Conservation (phyloP, 2,797 vertebrate genomes). For the Falco concolor region DNA sequence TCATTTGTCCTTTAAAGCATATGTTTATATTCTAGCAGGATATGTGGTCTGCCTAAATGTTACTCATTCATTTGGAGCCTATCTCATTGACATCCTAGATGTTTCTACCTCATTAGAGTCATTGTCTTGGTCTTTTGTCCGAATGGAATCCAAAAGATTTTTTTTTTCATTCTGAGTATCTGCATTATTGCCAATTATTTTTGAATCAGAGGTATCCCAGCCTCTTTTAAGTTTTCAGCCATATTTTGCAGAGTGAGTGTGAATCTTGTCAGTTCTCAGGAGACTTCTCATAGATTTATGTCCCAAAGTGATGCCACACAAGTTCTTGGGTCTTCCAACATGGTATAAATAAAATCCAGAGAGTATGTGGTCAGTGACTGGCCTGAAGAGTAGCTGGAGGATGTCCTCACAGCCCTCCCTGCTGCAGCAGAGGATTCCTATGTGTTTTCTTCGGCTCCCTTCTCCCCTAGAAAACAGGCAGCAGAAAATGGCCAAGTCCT, state of each 20-base stretch:
- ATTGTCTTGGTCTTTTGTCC: neutral
- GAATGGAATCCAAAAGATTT: neutral
- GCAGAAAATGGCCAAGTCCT: neutral
- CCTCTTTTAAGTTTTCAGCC: neutral
- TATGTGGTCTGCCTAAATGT: neutral
- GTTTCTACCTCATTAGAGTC: neutral
- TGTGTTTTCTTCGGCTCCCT: neutral
- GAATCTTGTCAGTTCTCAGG: neutral
- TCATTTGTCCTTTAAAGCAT: conserved; percentile 17
- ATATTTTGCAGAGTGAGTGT: neutral
- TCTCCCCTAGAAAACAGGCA: neutral
- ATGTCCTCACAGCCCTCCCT: neutral
- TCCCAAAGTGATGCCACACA: neutral
- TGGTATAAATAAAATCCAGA: neutral
- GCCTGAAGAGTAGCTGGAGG: neutral
- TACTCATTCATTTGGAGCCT: neutral
- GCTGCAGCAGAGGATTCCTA: neutral
- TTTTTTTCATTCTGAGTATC: neutral
- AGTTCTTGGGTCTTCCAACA: neutral
- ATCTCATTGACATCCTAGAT: neutral
- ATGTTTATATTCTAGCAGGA: neutral
- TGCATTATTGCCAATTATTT: neutral
- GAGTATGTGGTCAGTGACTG: neutral
- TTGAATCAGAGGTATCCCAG: neutral
- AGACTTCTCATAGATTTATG: neutral